These are phyloP conservation scores for Alethe diademata DNA, from an alignment of 2,113 vertebrate genomes.

Conservation along the genomic window DNA sequence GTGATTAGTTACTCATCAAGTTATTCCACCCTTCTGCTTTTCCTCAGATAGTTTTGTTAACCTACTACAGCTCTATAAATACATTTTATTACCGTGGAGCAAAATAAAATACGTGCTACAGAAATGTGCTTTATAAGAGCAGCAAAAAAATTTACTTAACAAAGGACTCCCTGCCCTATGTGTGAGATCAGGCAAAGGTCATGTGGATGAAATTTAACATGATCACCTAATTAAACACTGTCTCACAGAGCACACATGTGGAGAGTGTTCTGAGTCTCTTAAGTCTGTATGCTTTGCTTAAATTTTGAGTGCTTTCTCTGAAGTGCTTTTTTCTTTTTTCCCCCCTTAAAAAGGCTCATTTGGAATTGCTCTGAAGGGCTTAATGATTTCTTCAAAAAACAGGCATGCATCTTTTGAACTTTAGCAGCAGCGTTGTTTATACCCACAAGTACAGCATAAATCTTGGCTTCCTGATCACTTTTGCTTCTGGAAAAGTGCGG, in stretches of 20 bases:
- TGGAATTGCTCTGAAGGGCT: not conserved
- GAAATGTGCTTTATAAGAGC: not conserved
- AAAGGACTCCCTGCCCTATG: not conserved
- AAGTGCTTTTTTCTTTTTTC: not conserved
- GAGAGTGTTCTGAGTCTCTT: not conserved
- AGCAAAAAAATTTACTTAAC: not conserved
- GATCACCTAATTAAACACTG: not conserved
- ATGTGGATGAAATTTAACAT: not conserved
- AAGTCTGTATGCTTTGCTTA: not conserved
- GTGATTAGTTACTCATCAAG: not conserved
- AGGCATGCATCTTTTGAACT: not conserved
- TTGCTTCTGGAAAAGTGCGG: not conserved
- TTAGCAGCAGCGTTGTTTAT: not conserved
- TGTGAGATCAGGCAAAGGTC: not conserved
- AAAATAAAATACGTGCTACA: not conserved
- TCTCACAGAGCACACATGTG: not conserved
- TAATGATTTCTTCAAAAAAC: not conserved
- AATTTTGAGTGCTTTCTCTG: not conserved
- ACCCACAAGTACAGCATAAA: not conserved
- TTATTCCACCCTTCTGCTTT: not conserved
- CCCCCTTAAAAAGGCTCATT: not conserved
- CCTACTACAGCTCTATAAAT: conserved; percentile 6
- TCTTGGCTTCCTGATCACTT: not conserved
- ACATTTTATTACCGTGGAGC: not conserved
- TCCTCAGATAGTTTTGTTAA: not conserved